Evolutionary conservation across 2,888 invertebrate species (phyloP).

Genomic region (Cantharis flavilabris): DNA sequence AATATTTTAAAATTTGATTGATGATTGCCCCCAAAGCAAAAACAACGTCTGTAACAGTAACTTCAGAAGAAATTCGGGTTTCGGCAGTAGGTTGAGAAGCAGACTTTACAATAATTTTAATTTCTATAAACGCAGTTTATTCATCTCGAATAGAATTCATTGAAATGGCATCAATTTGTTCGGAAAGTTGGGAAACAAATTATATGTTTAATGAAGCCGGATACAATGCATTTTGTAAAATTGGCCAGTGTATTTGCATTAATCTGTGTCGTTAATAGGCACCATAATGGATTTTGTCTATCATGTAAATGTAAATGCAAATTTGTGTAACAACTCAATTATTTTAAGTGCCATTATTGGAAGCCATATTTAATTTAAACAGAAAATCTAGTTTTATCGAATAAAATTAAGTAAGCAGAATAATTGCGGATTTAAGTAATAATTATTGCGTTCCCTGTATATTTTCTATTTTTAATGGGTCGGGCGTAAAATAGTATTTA

Average conservation of each 20-base stretch:
- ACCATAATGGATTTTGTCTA: not conserved
- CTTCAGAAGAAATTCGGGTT: too few relatives aligned
- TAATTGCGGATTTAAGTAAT: not conserved
- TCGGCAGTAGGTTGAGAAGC: too few relatives aligned
- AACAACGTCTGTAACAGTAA: too few relatives aligned
- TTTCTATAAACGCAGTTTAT: too few relatives aligned
- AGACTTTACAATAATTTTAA: too few relatives aligned
- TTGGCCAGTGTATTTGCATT: not conserved
- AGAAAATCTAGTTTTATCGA: not conserved
- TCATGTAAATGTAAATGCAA: not conserved
- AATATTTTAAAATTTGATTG: too few relatives aligned
- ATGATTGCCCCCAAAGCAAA: too few relatives aligned
- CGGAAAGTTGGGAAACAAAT: too few relatives aligned
- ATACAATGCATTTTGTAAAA: not conserved
- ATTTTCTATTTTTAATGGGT: not conserved
- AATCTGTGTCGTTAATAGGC: not conserved
- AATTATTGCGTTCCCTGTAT: not conserved
- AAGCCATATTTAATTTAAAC: conserved; percentile 7
- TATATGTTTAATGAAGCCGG: not conserved
- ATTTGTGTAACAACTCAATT: not conserved
- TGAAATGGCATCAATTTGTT: too few relatives aligned
- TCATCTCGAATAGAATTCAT: too few relatives aligned
- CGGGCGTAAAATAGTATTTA: not conserved
- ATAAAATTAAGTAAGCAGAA: not conserved
- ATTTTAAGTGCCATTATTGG: not conserved